phyloP scores from a whole-genome alignment of 2,888 invertebrate species.

The Stegana nigrithorax region DNA sequence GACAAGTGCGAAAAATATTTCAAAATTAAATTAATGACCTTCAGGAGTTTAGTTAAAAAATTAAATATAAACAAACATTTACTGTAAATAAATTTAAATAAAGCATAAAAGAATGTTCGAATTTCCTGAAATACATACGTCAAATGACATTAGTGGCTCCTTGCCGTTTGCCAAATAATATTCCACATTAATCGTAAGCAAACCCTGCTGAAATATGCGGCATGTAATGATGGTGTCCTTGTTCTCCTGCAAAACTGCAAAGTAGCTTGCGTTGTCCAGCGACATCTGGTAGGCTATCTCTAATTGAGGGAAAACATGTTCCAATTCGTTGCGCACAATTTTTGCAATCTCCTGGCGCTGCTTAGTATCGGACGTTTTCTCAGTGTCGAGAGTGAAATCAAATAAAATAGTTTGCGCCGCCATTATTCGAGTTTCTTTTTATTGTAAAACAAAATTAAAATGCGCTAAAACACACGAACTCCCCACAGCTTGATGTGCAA shows the following conservation, averaged over 20 bases:
- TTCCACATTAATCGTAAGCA: conserved; percentile 85
- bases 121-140: conserved; percentile 74
- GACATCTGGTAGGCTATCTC: conserved; percentile 77
- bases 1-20: not conserved
- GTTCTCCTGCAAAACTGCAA: conserved; percentile 79
- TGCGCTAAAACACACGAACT: not conserved
- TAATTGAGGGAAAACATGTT: conserved; percentile 79
- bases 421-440: conserved; percentile 71
- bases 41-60: not conserved
- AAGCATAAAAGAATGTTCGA: too few species aligned
- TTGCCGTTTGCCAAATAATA: conserved; percentile 82
- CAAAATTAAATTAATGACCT: not conserved
- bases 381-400: conserved; percentile 82
- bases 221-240: conserved; percentile 78
- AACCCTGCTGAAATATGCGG: conserved; percentile 76
- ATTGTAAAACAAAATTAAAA: not conserved
- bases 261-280: conserved; percentile 77
- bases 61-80: not conserved
- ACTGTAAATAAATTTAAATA: not conserved
- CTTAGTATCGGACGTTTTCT: conserved; percentile 75
- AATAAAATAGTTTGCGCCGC: conserved; percentile 83
- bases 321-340: conserved; percentile 77
- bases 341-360: conserved; percentile 76
- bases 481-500: not conserved
- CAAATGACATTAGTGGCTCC: conserved; percentile 78